Conservation (phyloP, 2,113 vertebrate genomes). For the Cathartes aura region DNA sequence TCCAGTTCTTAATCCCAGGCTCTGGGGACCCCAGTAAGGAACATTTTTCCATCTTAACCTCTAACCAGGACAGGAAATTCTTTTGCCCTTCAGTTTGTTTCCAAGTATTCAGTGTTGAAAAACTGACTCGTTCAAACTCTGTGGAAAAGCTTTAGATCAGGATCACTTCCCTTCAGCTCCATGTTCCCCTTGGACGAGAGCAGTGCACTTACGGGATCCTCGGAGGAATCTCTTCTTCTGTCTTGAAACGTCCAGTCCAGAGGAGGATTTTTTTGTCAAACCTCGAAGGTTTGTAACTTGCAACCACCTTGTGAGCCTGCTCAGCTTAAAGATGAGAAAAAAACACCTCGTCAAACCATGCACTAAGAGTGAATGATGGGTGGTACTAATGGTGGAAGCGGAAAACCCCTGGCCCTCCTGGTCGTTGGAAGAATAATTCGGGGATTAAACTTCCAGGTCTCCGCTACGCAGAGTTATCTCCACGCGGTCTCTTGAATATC, state of each 20-base stretch:
- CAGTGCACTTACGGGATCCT: constrained; percentile 68
- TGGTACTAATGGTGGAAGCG: fast-evolving
- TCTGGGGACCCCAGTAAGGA: constrained; percentile 19
- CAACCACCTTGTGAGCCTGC: constrained; percentile 64
- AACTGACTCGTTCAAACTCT: background rate
- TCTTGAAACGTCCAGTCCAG: constrained; percentile 81
- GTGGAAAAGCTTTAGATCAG: background rate
- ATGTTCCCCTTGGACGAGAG: background rate
- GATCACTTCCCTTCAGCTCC: background rate
- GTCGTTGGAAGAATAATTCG: fast-evolving
- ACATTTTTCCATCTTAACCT: constrained; percentile 52
- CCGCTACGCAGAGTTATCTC: background rate
- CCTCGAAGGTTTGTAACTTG: constrained; percentile 70
- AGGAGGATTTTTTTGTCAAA: constrained; percentile 80
- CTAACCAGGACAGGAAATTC: constrained; percentile 45
- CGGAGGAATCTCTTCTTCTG: constrained; percentile 74
- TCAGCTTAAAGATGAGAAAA: background rate
- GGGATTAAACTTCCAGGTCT: background rate
- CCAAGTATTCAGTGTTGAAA: background rate
- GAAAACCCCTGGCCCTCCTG: background rate
- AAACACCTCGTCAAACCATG: background rate
- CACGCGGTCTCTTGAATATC: fast-evolving
- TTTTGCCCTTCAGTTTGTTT: constrained; percentile 8
- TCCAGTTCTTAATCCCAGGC: background rate
- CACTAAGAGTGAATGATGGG: background rate